These are phyloP conservation scores for Lepisosteus oculatus DNA, from an alignment of 2,113 vertebrate species.

Conservation along the genomic window DNA sequence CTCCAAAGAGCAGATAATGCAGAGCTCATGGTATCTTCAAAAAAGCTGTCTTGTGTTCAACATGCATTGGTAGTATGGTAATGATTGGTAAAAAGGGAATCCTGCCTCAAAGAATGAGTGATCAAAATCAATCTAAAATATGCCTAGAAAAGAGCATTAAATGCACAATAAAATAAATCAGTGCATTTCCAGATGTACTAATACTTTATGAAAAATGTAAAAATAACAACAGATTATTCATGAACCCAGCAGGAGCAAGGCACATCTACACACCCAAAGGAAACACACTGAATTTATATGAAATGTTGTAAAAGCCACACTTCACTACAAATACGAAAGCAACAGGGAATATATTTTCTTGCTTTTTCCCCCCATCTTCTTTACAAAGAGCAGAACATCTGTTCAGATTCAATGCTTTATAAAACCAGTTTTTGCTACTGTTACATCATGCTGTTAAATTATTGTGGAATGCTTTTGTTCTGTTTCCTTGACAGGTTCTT, in stretches of 20 bases:
- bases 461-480: not conserved
- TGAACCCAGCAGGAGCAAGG: too few relatives aligned
- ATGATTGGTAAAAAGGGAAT: not conserved
- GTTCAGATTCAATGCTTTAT: not conserved
- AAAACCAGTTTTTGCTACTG: not conserved
- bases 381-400: conserved; percentile 1
- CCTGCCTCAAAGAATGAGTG: not conserved
- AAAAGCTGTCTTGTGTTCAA: not conserved
- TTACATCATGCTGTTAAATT: conserved; percentile 1
- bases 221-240: too few relatives aligned
- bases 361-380: conserved; percentile 6
- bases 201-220: too few relatives aligned
- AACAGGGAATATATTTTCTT: conserved; percentile 18
- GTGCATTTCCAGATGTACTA: not conserved
- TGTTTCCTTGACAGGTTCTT: not conserved
- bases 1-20: not conserved
- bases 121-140: not conserved
- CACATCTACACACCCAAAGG: conserved; percentile 19
- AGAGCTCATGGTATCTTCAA: not conserved
- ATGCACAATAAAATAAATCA: not conserved
- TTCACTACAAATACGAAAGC: conserved; percentile 23
- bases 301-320: conserved; percentile 18
- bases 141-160: not conserved
- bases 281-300: conserved; percentile 36
- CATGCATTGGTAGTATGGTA: not conserved